Evolutionary conservation across 2,888 invertebrate genomes (phyloP).

Genomic region (Eudemis profundana): DNA sequence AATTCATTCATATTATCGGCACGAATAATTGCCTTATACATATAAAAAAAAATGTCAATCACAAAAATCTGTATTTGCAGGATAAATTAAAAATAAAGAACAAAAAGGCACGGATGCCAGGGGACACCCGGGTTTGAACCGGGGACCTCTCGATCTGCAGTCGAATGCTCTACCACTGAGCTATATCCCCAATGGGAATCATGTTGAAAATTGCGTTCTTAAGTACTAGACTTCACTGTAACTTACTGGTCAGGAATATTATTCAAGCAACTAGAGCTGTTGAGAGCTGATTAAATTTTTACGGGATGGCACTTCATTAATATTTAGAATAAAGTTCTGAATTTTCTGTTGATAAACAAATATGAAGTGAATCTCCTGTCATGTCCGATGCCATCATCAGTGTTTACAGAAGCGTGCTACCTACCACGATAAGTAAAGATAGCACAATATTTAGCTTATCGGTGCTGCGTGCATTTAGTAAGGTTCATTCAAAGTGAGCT

Average conservation of each 20-base stretch:
- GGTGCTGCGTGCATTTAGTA: too few species aligned
- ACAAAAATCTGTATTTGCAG: constrained; percentile 40
- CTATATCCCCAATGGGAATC: constrained; percentile 67
- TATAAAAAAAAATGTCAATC: not conserved
- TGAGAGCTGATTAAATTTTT: too few species aligned
- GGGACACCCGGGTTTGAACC: constrained; percentile 81
- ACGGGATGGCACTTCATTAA: too few species aligned
- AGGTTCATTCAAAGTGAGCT: too few species aligned
- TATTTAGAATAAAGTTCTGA: not conserved
- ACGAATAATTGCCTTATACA: too few species aligned
- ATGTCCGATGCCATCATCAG: too few species aligned
- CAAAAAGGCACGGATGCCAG: constrained; percentile 50
- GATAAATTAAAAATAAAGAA: constrained; percentile 15
- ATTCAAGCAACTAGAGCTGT: too few species aligned
- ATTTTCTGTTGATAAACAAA: not conserved
- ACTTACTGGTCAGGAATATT: constrained; percentile 3
- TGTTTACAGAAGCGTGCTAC: too few species aligned
- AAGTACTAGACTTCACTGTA: not conserved
- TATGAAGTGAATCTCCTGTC: too few species aligned
- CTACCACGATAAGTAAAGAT: too few species aligned
- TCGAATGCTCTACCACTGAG: constrained; percentile 80
- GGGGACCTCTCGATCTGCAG: constrained; percentile 80
- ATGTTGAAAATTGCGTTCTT: constrained; percentile 20
- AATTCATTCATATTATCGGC: too few species aligned
- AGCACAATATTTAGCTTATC: too few species aligned